Conservation (phyloP, 2,888 invertebrate species). For the Tanypteryx hageni region DNA sequence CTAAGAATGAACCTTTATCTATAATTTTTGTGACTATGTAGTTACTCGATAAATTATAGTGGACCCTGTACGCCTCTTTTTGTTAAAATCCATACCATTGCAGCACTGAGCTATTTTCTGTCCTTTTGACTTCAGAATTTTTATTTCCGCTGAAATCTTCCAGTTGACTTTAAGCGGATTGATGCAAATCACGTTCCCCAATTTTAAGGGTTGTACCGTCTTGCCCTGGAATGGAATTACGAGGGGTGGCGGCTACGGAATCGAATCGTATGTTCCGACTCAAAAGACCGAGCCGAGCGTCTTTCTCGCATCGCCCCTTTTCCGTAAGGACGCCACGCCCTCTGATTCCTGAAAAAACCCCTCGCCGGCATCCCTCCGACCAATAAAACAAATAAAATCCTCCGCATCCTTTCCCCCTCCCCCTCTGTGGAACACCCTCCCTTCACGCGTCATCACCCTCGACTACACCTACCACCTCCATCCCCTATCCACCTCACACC, state of each 20-base stretch:
- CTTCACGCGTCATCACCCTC: constrained; percentile 21
- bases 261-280: constrained; percentile 24
- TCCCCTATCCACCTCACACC: background rate
- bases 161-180: too few relatives aligned
- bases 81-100: too few relatives aligned
- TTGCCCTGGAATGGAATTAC: background rate
- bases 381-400: constrained; percentile 31
- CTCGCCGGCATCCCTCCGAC: background rate
- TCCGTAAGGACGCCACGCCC: background rate
- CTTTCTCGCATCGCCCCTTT: background rate
- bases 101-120: too few relatives aligned
- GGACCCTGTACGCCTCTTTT: too few relatives aligned
- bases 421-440: background rate
- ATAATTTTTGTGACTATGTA: too few relatives aligned
- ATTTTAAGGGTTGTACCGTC: background rate
- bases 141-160: too few relatives aligned
- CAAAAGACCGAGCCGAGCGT: background rate
- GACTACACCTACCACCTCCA: background rate
- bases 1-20: too few relatives aligned
- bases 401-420: background rate
- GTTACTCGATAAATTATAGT: too few relatives aligned
- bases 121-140: too few relatives aligned
- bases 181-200: too few relatives aligned
- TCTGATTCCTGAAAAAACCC: constrained; percentile 17
- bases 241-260: background rate